phyloP scores from a whole-genome alignment of 2,888 invertebrate genomes.

The Automeris io region DNA sequence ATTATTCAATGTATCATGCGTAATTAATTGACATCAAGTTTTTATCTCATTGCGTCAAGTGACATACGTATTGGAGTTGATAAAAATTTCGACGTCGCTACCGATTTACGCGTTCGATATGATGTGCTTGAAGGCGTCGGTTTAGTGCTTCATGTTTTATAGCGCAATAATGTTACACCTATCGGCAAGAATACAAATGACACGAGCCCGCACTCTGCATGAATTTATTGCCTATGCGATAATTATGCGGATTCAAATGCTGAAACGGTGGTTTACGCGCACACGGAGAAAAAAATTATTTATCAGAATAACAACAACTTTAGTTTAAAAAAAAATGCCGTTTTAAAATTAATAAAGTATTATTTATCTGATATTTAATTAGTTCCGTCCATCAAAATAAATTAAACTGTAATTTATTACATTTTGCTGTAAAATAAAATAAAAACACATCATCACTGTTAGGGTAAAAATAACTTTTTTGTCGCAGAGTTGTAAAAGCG shows the following conservation, averaged over 20 bases:
- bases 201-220: constrained; percentile 35
- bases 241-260: constrained; percentile 67
- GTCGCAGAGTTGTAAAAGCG: no score
- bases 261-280: constrained; percentile 54
- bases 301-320: no score
- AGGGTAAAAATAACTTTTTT: no score
- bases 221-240: constrained; percentile 66
- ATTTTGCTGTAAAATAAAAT: no score
- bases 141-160: constrained; percentile 10
- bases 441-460: no score
- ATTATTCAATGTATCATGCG: constrained; percentile 34
- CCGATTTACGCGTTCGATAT: constrained; percentile 31
- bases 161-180: constrained; percentile 30
- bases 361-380: no score
- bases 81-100: constrained; percentile 24
- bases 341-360: no score
- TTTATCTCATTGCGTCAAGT: constrained; percentile 35
- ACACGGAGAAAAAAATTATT: no score
- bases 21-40: constrained; percentile 43
- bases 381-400: no score
- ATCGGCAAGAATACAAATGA: constrained; percentile 26
- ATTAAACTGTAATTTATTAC: no score
- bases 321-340: no score
- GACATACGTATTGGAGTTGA: constrained; percentile 27
- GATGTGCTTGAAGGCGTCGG: constrained; percentile 14